Conservation (phyloP, 2,888 invertebrate species). For the Noctua pronuba region DNA sequence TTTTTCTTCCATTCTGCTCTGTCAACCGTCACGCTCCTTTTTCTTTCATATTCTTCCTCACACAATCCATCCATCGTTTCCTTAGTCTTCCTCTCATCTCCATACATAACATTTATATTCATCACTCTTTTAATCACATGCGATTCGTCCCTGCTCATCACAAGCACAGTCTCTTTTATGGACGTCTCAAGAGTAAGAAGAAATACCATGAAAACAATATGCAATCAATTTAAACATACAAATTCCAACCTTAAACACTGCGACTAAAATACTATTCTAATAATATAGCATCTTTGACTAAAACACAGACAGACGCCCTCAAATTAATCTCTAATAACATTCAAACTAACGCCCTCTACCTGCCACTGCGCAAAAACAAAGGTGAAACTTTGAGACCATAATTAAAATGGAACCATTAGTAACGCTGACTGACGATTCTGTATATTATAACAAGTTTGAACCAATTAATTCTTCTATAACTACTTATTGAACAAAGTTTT, state of each 20-base stretch:
- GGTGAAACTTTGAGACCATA: constrained; percentile 36
- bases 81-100: no score
- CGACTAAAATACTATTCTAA: constrained; percentile 13
- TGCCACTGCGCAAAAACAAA: constrained; percentile 30
- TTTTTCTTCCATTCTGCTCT: no score
- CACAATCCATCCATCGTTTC: no score
- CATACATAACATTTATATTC: no score
- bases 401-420: constrained; percentile 51
- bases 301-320: constrained; percentile 20
- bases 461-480: constrained; percentile 65
- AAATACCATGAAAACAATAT: neutral
- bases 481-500: constrained; percentile 62
- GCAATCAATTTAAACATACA: neutral
- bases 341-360: constrained; percentile 17
- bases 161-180: neutral
- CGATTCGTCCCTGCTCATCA: no score
- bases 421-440: constrained; percentile 45
- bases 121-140: no score
- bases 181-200: neutral
- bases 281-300: neutral
- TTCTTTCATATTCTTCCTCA: no score
- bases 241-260: neutral
- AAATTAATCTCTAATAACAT: constrained; percentile 17
- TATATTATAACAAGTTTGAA: constrained; percentile 52
- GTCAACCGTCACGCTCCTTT: no score